These are phyloP conservation scores for Xenentodon cancila DNA, from an alignment of 2,797 vertebrate species.

Conservation along the genomic window DNA sequence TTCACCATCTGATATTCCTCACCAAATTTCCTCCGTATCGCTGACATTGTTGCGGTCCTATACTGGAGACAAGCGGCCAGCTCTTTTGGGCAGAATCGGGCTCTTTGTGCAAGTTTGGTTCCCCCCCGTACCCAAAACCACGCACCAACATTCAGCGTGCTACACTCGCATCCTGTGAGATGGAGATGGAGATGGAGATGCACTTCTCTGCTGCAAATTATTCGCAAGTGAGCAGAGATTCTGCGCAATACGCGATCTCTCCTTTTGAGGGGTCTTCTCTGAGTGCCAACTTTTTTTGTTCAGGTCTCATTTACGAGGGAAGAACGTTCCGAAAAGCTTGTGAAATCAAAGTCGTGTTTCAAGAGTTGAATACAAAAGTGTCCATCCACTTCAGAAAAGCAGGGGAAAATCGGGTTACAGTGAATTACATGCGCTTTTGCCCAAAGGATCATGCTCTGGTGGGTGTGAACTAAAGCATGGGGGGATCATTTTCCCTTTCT, in stretches of 20 bases:
- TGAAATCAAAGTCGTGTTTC: background rate
- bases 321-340: no score
- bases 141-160: constrained; percentile 38
- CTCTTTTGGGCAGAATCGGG: constrained; percentile 25
- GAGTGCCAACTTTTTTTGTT: constrained; percentile 54
- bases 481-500: no score
- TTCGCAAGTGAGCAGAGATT: constrained; percentile 52
- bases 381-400: background rate
- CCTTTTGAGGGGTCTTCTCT: constrained; percentile 33
- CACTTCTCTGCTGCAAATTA: constrained; percentile 44
- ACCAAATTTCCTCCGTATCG: constrained; percentile 87
- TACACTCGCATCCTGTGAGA: constrained; percentile 40
- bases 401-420: background rate
- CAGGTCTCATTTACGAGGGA: constrained; percentile 14
- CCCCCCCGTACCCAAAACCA: constrained; percentile 25
- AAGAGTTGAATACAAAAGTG: background rate
- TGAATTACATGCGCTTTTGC: constrained; percentile 20
- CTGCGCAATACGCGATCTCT: constrained; percentile 60
- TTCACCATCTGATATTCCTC: constrained; percentile 90
- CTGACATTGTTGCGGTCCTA: constrained; percentile 77
- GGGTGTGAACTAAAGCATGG: no score
- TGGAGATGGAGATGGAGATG: constrained; percentile 37
- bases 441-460: background rate
- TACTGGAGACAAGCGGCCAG: constrained; percentile 9
- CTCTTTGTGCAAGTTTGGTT: constrained; percentile 66